Percentiles rank a stretch among this genome's conserved stretches.
phyloP scores from a whole-genome alignment of 2,888 invertebrate genomes.

The Odontocerum albicorne region DNA sequence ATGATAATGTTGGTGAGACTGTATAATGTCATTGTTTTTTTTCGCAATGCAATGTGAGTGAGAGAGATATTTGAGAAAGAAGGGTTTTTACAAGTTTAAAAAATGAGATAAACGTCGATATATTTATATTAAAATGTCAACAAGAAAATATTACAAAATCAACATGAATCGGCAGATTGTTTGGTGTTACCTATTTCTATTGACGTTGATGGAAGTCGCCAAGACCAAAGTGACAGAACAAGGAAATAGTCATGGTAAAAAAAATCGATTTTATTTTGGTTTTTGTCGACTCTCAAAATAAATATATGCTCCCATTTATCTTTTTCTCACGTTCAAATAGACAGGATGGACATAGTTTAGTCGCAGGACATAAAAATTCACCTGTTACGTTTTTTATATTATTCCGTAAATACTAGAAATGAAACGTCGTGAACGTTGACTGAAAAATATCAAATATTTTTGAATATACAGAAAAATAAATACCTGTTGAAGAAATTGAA shows the following conservation, averaged over 20 bases:
- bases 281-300: slow-evolving; percentile 27
- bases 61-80: slow-evolving; percentile 18
- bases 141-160: slow-evolving; percentile 41
- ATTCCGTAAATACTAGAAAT: slow-evolving; percentile 15
- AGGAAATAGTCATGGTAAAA: slow-evolving; percentile 75
- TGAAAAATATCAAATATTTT: no score
- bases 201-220: slow-evolving; percentile 67
- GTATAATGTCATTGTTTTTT: slow-evolving; percentile 33
- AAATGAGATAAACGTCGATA: slow-evolving; percentile 30
- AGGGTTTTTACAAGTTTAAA: slow-evolving; percentile 21
- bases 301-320: slow-evolving; percentile 18
- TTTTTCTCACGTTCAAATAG: slow-evolving; percentile 10
- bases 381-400: slow-evolving; percentile 17
- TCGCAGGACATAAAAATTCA: slow-evolving; percentile 8
- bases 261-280: slow-evolving; percentile 38
- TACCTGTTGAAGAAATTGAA: no score
- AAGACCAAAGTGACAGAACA: slow-evolving; percentile 71
- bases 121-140: slow-evolving; percentile 24
- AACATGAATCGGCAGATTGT: slow-evolving; percentile 61
- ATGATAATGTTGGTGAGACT: slow-evolving; percentile 18
- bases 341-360: slow-evolving; percentile 1
- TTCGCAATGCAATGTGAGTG: slow-evolving; percentile 31
- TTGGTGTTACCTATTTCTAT: slow-evolving; percentile 67
- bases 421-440: slow-evolving; percentile 7
- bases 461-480: no score